Percentiles rank a stretch among this genome's conserved stretches.
These are phyloP conservation scores for Drosophila tanythrix DNA, from an alignment of 2,888 invertebrate species.

Conservation along the genomic window DNA sequence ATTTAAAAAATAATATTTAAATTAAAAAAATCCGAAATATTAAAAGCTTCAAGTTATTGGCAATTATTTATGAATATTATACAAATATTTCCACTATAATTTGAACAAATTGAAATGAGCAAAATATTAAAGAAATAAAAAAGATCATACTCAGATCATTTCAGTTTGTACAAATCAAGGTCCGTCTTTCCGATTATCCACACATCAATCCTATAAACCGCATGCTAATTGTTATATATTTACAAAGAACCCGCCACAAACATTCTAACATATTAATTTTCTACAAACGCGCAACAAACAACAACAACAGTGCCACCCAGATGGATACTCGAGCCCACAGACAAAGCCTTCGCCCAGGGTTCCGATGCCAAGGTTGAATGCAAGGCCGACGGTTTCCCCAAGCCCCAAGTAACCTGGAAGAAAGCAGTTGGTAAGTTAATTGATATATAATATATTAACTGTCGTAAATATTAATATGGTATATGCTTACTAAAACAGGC, in stretches of 20 bases:
- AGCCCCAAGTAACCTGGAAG: slow-evolving; percentile 97
- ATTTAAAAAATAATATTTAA: background rate
- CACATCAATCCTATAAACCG: slow-evolving; percentile 50
- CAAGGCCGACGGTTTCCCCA: slow-evolving; percentile 97
- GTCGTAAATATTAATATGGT: background rate
- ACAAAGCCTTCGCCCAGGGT: slow-evolving; percentile 97
- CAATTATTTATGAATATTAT: background rate
- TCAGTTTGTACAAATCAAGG: slow-evolving; percentile 46
- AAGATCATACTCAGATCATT: slow-evolving; percentile 45
- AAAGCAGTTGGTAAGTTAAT: slow-evolving; percentile 93
- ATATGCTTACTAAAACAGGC: slow-evolving; percentile 86
- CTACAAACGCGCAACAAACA: slow-evolving; percentile 11
- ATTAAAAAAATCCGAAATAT: background rate
- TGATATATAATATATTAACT: background rate
- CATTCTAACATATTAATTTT: slow-evolving; percentile 69
- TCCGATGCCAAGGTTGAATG: slow-evolving; percentile 97
- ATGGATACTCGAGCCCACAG: slow-evolving; percentile 97
- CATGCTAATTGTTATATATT: slow-evolving; percentile 67
- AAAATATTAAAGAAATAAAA: slow-evolving; percentile 5
- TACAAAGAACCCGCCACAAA: slow-evolving; percentile 9
- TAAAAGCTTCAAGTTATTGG: background rate
- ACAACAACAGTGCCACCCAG: slow-evolving; percentile 92
- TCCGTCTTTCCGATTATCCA: slow-evolving; percentile 76
- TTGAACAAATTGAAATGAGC: slow-evolving; percentile 51
- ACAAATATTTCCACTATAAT: slow-evolving; percentile 45